Percentiles rank a stretch among this genome's conserved stretches.
phyloP scores from a whole-genome alignment of 1,140 invertebrate genomes.

The Pseudomyrmex flavicornis region DNA sequence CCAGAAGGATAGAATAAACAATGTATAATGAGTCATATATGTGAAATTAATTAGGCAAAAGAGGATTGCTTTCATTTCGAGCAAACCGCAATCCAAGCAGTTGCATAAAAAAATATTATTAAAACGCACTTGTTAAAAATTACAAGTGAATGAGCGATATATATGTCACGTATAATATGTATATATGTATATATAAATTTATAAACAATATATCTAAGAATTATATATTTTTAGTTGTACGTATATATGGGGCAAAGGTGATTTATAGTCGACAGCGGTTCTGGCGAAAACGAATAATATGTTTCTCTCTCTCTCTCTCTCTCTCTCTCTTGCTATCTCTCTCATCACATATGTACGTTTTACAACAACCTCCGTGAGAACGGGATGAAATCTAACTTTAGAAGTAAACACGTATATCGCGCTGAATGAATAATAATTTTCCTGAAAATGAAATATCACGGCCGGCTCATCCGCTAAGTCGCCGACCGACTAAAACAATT shows the following conservation, averaged over 20 bases:
- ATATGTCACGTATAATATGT: not conserved
- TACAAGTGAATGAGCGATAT: not conserved
- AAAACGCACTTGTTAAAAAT: not conserved
- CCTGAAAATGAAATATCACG: conserved; percentile 36
- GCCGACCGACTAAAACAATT: conserved; percentile 36
- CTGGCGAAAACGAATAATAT: not conserved
- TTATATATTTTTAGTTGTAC: too few relatives aligned
- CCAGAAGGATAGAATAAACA: conserved; percentile 21
- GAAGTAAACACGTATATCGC: conserved; percentile 13
- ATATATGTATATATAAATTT: not conserved
- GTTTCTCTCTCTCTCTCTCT: not conserved
- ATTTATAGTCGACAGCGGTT: conserved; percentile 22
- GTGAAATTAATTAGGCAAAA: conserved; percentile 36
- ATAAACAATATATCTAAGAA: not conserved
- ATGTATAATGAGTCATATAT: conserved; percentile 1
- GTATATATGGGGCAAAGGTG: not conserved
- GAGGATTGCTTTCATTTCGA: not conserved
- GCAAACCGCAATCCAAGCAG: not conserved
- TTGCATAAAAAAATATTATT: not conserved
- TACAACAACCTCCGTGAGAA: not conserved
- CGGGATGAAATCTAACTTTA: conserved; percentile 26
- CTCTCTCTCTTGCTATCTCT: too few relatives aligned
- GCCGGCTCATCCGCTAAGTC: not conserved
- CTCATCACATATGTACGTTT: not conserved
- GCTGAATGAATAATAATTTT: conserved; percentile 43